Evolutionary conservation across 2,797 vertebrate genomes (phyloP).

Genomic region (Chrosomus eos): DNA sequence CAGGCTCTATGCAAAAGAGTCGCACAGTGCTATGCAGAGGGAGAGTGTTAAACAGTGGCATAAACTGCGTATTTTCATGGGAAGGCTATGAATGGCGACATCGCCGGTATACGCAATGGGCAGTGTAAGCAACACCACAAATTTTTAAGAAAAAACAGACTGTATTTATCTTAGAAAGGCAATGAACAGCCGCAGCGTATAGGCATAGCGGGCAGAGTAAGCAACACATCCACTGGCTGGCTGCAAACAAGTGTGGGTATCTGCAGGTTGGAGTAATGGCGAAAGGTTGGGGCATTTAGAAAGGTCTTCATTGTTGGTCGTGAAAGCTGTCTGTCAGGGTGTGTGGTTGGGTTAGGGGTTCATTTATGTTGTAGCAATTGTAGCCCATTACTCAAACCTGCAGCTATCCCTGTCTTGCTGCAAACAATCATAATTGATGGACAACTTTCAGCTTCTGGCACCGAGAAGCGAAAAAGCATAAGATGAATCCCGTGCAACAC

Average conservation of each 20-base stretch:
- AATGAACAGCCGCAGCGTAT: no score
- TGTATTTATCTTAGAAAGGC: no score
- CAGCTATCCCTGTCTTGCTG: neutral
- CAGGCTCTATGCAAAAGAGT: neutral
- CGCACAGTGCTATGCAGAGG: neutral
- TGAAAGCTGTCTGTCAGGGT: neutral
- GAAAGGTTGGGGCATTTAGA: no score
- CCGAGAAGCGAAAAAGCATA: neutral
- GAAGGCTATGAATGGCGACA: no score
- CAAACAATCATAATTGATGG: neutral
- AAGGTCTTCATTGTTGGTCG: no score
- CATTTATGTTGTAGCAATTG: neutral
- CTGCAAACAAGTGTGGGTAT: neutral
- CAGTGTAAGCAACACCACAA: no score
- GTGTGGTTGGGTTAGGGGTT: neutral
- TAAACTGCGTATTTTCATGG: no score
- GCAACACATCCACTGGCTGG: no score
- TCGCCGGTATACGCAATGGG: no score
- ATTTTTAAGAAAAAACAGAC: no score
- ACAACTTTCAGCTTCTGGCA: neutral
- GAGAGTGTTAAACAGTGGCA: no score
- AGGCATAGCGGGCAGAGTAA: no score
- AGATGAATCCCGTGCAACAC: neutral
- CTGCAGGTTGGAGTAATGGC: neutral
- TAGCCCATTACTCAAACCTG: neutral